Percentiles rank a stretch among this genome's conserved stretches.
Evolutionary conservation across 2,888 invertebrate genomes (phyloP).

Genomic region (Aphodius sticticus): DNA sequence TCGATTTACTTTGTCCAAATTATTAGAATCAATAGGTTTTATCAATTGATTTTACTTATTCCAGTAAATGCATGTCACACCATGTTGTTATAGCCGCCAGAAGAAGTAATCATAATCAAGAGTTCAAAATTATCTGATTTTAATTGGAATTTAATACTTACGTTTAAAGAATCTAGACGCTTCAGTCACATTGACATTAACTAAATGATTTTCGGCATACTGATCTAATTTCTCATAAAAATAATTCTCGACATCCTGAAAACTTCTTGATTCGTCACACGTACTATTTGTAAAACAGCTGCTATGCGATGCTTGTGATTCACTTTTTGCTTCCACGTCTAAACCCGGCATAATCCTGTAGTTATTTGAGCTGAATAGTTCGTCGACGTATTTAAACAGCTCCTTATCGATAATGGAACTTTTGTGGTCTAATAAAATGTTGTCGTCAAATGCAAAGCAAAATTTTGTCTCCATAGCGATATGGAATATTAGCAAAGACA

Average conservation of each 20-base stretch:
- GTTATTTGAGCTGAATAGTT: conserved; percentile 64
- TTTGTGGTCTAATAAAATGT: conserved; percentile 25
- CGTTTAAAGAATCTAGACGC: conserved; percentile 71
- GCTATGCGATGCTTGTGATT: conserved; percentile 28
- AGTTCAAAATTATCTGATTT: background rate
- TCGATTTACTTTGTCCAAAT: too few species aligned
- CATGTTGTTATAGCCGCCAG: background rate
- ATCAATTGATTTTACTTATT: too few species aligned
- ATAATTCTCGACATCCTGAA: conserved; percentile 63
- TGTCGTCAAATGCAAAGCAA: conserved; percentile 31
- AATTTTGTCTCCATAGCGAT: conserved; percentile 28
- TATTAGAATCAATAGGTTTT: too few species aligned
- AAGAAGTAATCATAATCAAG: background rate
- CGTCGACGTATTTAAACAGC: conserved; percentile 67
- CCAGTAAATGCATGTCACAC: background rate
- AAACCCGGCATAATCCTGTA: conserved; percentile 40
- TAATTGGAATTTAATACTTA: conserved; percentile 50
- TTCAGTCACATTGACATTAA: conserved; percentile 73
- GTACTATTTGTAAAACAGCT: conserved; percentile 23
- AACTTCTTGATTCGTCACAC: conserved; percentile 57
- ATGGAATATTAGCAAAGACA: conserved; percentile 37
- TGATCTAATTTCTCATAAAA: conserved; percentile 67
- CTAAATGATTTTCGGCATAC: conserved; percentile 67
- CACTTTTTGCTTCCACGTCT: conserved; percentile 41
- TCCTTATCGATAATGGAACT: conserved; percentile 59